phyloP scores from a whole-genome alignment of 1,140 invertebrate species.

The Callitettix versicolor region DNA sequence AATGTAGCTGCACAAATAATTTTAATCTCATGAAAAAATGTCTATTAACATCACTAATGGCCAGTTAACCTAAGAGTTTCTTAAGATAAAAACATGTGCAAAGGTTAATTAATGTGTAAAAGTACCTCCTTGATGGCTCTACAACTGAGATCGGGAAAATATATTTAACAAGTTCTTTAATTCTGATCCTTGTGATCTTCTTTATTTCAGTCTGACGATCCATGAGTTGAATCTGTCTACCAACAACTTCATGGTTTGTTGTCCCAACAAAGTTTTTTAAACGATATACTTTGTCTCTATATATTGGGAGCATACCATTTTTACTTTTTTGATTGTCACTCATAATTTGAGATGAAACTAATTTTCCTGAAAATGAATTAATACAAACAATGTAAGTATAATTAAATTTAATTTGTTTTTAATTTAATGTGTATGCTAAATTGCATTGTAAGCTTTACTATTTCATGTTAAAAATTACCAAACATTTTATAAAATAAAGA shows the following conservation, averaged over 20 bases:
- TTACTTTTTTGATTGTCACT: slow-evolving; percentile 44
- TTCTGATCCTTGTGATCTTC: slow-evolving; percentile 45
- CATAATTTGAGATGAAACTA: slow-evolving; percentile 40
- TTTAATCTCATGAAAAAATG: too few relatives aligned
- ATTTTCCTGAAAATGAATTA: slow-evolving; percentile 31
- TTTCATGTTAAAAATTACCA: too few relatives aligned
- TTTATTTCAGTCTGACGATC: slow-evolving; percentile 44
- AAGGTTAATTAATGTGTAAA: slow-evolving; percentile 17
- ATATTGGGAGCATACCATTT: slow-evolving; percentile 43
- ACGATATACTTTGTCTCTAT: slow-evolving; percentile 49
- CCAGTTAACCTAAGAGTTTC: too few relatives aligned
- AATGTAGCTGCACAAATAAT: too few relatives aligned
- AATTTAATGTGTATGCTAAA: too few relatives aligned
- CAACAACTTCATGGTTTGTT: slow-evolving; percentile 38
- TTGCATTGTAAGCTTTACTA: too few relatives aligned
- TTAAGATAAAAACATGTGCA: too few relatives aligned
- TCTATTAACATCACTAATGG: too few relatives aligned
- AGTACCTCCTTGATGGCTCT: slow-evolving; percentile 40
- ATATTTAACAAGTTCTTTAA: slow-evolving; percentile 58
- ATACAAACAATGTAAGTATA: slow-evolving; percentile 8
- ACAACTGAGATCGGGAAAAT: slow-evolving; percentile 63
- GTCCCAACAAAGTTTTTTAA: slow-evolving; percentile 43
- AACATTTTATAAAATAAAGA: too few relatives aligned
- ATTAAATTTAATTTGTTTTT: not conserved
- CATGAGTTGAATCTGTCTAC: not conserved